A percentile compares a stretch with the other conserved stretches of the same genome.
Evolutionary conservation across 2,113 vertebrate species (phyloP).

Genomic region (Campylorhamphus procurvoides): DNA sequence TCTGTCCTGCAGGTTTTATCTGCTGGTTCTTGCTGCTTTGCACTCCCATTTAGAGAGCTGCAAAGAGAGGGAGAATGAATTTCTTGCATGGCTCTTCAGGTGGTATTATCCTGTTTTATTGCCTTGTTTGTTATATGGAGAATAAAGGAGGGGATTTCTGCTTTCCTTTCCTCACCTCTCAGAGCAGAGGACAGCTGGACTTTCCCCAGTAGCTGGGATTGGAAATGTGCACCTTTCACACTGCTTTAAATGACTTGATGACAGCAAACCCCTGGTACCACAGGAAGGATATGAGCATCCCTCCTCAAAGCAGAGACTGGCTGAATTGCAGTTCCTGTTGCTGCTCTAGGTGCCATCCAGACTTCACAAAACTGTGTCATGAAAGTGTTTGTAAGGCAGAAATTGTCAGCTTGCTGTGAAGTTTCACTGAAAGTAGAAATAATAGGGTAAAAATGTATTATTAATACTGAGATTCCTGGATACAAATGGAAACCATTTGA

Average conservation of each 20-base stretch:
- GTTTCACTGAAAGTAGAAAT: not conserved
- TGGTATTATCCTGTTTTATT: not conserved
- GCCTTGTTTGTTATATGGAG: not conserved
- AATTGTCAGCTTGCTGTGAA: slow-evolving; percentile 15
- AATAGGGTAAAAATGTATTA: slow-evolving; percentile 28
- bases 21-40: not conserved
- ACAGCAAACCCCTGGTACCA: not conserved
- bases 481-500: slow-evolving; percentile 9
- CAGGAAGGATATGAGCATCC: not conserved
- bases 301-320: not conserved
- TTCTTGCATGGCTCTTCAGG: not conserved
- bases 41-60: not conserved
- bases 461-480: slow-evolving; percentile 14
- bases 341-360: not conserved
- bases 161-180: not conserved
- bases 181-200: not conserved
- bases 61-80: not conserved
- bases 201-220: not conserved
- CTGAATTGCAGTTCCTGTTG: not conserved
- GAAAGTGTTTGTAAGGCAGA: not conserved
- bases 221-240: not conserved
- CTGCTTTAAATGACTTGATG: not conserved
- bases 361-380: not conserved
- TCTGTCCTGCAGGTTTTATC: not conserved
- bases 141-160: not conserved